Conservation (phyloP, 2,113 vertebrate species). For the Gulo gulo region DNA sequence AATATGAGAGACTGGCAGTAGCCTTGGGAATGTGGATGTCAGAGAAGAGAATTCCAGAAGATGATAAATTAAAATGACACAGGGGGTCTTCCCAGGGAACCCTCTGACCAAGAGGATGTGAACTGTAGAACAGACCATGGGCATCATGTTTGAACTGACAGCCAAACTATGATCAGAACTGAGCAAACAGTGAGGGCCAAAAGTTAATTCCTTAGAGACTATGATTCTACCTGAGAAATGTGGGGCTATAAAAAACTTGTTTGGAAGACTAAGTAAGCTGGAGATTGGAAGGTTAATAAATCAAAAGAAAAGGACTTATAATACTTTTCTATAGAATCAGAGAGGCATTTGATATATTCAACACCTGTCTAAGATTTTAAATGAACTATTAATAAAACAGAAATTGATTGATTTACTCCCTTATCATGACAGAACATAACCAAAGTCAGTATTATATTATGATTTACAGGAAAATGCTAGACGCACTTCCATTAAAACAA, state of each 20-base stretch:
- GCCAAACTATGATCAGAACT: background rate
- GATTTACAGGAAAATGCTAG: slow-evolving; percentile 2
- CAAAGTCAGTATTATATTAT: background rate
- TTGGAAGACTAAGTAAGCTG: background rate
- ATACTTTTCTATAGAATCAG: background rate
- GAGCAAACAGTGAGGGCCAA: background rate
- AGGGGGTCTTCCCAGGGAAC: background rate
- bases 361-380: background rate
- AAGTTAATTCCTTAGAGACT: background rate
- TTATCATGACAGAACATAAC: background rate
- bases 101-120: background rate
- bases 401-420: slow-evolving; percentile 26
- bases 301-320: background rate
- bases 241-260: background rate
- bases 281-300: background rate
- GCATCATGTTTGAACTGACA: background rate
- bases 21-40: background rate
- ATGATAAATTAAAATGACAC: background rate
- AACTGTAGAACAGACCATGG: background rate
- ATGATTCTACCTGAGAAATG: background rate
- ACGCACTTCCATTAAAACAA: background rate
- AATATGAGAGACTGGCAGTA: background rate
- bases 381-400: slow-evolving; percentile 21
- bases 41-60: background rate
- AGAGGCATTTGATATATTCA: slow-evolving; percentile 8